These are phyloP conservation scores for Pocillopora meandrina DNA, from an alignment of 92 coral and sea anemone genomes.

Conservation along the genomic window DNA sequence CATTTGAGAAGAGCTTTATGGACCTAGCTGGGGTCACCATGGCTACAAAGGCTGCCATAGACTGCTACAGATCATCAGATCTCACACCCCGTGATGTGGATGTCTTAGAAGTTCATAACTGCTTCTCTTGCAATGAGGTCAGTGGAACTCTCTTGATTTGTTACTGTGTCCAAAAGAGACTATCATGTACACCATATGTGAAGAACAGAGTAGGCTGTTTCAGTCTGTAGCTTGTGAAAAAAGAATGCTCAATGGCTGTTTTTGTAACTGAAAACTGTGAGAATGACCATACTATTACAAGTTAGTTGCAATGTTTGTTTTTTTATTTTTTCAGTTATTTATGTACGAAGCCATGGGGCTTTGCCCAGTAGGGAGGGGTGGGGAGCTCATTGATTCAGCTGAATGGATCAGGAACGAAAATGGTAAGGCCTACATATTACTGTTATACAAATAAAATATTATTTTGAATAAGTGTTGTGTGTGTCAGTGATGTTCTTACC, in stretches of 20 bases:
- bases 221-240: too few species aligned
- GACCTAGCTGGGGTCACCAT: conserved; percentile 78
- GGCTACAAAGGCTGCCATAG: conserved; percentile 80
- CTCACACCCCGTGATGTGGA: conserved; percentile 69
- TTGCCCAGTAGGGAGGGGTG: conserved; percentile 74
- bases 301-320: background rate
- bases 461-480: too few species aligned
- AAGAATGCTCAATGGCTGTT: too few species aligned
- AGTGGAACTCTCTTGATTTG: background rate
- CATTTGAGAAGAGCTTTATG: conserved; percentile 68
- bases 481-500: too few species aligned
- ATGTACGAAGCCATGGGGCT: conserved; percentile 89
- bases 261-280: too few species aligned
- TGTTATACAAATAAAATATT: too few species aligned
- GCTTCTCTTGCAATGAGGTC: conserved; percentile 90
- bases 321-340: conserved; percentile 63
- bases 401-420: conserved; percentile 68
- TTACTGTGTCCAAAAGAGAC: background rate
- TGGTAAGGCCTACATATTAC: conserved; percentile 33
- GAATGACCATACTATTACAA: background rate
- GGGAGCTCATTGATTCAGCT: conserved; percentile 56
- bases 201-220: too few species aligned
- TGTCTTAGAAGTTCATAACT: conserved; percentile 83
- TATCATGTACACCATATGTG: too few species aligned
- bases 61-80: conserved; percentile 67